Conservation (phyloP, 2,113 vertebrate genomes). For the Periophthalmodon schlosseri region DNA sequence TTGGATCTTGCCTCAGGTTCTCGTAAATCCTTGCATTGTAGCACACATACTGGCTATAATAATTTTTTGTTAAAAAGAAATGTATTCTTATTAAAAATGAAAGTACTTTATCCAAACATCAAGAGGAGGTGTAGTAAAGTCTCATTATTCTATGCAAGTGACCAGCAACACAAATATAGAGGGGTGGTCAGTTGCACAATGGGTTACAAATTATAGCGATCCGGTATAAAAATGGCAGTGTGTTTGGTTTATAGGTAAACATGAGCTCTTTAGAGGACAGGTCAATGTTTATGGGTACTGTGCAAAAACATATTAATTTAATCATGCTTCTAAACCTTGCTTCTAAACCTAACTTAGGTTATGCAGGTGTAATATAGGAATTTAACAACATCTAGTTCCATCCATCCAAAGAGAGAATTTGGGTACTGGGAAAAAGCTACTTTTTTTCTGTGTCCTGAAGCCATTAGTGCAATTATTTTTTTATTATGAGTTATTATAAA, state of each 20-base stretch:
- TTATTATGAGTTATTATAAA: background rate
- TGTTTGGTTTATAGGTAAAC: constrained; percentile 33
- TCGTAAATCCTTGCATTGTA: background rate
- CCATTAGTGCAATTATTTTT: background rate
- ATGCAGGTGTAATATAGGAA: background rate
- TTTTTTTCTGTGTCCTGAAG: background rate
- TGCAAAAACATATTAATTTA: background rate
- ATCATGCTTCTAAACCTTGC: background rate
- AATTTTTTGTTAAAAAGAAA: background rate
- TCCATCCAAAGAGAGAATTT: background rate
- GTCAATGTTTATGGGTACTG: background rate
- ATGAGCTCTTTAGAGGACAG: constrained; percentile 17
- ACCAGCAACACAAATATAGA: constrained; percentile 4
- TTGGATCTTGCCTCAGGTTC: background rate
- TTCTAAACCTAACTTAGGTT: background rate
- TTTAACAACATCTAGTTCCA: background rate
- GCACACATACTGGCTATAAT: background rate
- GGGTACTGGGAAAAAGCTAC: background rate
- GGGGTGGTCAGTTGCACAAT: background rate
- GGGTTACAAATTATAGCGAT: constrained; percentile 10
- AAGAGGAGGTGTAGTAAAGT: constrained; percentile 16
- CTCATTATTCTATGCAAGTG: constrained; percentile 32
- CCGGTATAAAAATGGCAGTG: constrained; percentile 65
- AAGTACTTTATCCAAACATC: background rate
- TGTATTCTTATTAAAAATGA: background rate